Conservation (phyloP, 2,797 vertebrate species). For the Peromyscus eremicus region DNA sequence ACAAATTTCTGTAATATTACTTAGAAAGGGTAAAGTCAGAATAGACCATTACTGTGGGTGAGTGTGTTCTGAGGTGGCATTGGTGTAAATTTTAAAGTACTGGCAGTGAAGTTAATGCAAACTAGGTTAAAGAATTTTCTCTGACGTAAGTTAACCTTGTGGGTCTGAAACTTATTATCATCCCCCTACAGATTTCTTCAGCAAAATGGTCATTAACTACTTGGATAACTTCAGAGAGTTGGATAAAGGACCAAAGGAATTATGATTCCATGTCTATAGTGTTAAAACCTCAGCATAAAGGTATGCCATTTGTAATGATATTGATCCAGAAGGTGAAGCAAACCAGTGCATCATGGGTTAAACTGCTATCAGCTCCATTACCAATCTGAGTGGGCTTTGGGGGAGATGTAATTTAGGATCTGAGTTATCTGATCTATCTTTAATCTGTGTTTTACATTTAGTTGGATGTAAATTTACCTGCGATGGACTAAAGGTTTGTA, state of each 20-base stretch:
- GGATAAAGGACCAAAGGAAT: conserved; percentile 10
- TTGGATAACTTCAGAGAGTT: background rate
- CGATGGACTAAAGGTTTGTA: background rate
- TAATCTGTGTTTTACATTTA: conserved; percentile 5
- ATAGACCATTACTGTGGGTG: background rate
- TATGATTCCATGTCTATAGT: background rate
- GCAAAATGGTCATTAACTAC: conserved; percentile 53
- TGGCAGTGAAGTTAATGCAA: conserved; percentile 11
- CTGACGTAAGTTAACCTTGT: conserved; percentile 20
- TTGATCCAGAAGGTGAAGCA: background rate
- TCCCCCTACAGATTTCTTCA: background rate
- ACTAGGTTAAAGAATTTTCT: background rate
- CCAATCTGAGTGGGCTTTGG: background rate
- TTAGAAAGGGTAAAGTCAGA: conserved; percentile 11
- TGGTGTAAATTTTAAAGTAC: background rate
- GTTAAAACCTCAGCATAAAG: conserved; percentile 5
- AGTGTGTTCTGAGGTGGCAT: background rate
- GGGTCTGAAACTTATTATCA: background rate
- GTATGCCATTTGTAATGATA: background rate
- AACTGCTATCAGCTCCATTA: conserved; percentile 23
- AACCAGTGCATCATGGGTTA: background rate
- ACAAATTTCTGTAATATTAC: background rate
- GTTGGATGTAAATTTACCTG: background rate
- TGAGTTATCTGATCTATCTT: conserved; percentile 32
- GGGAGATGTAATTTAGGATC: background rate